Conservation (phyloP, 1,140 invertebrate species). For the Nephila pilipes region DNA sequence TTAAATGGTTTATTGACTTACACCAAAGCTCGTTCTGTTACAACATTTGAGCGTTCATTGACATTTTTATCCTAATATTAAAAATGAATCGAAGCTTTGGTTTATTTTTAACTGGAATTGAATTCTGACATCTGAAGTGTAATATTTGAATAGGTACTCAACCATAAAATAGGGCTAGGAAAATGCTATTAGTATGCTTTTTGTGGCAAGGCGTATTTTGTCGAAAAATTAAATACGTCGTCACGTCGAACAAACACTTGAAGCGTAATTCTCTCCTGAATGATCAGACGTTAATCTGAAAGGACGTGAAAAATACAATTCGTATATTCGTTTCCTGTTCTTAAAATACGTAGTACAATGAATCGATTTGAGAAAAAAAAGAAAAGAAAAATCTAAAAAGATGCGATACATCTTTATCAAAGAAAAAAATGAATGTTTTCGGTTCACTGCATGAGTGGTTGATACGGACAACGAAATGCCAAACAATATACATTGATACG, state of each 20-base stretch:
- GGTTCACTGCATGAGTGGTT: neutral
- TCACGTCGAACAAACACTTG: neutral
- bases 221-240: neutral
- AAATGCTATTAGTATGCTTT: neutral
- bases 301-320: neutral
- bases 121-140: neutral
- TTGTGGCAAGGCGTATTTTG: neutral
- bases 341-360: no score
- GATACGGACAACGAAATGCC: neutral
- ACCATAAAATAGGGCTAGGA: neutral
- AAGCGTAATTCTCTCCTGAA: neutral
- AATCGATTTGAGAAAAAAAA: no score
- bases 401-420: neutral
- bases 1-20: no score
- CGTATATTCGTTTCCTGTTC: neutral
- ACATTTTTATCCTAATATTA: neutral
- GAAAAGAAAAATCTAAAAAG: no score
- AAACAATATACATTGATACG: neutral
- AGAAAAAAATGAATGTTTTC: neutral
- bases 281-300: neutral
- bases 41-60: neutral
- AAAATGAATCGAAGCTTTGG: neutral
- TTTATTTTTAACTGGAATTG: neutral
- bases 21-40: no score
- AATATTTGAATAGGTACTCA: neutral